Base-by-base conservation (phyloP, 2,888 invertebrate genomes). In the Troilus luridus region DNA sequence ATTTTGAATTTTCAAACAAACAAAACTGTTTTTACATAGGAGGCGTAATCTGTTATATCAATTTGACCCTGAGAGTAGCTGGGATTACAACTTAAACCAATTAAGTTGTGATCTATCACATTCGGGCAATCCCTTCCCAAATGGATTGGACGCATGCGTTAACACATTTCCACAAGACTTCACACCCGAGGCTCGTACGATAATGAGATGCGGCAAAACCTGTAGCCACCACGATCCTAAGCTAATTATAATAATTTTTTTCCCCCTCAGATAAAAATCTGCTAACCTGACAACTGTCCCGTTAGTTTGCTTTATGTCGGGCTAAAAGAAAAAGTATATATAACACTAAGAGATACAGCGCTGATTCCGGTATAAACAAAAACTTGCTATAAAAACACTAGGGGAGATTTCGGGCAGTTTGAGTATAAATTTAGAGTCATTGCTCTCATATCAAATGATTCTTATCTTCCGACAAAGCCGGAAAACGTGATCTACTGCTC, bases 171-270 rank as follows among this genome's bases (percentile, higher is more conserved):
- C 72, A 41, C 72, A 77, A 77, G 72, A 77, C 72, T 77, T 77
- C 27, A 27, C 24, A 27, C 67, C 67, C 67, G 12, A 67, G 72
- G 72, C 72, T 1, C 72, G 19, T 77, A 77, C 41, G 72, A 14
- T 77, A 77, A 77, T 77, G 72, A 77, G 72, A 17, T 0, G 67
- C 24, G 67, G 67, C 14, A 24, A 24, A 77, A 77, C 27, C 72
- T 77, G 27, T 41, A 77, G 41, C 72, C 72, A 27, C 72, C 19
- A 17, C 17, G 27, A 41, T 77, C 72, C 7, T 41, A 14, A 41
- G 27, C 21, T 77, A 77, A 77, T 77, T 77, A 85, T 85, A 85
- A 85, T 85, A 54, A 85, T 85, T 85, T 85, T 85, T 85, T 12
- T n/a, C 54, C 6, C n/a, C 24, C 85, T 12, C 85, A 85, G 85